Evolutionary conservation across 2,113 vertebrate genomes (phyloP), one percentile per base, ranked within the genome.

Genomic region (Todiramphus saurophagus): DNA sequence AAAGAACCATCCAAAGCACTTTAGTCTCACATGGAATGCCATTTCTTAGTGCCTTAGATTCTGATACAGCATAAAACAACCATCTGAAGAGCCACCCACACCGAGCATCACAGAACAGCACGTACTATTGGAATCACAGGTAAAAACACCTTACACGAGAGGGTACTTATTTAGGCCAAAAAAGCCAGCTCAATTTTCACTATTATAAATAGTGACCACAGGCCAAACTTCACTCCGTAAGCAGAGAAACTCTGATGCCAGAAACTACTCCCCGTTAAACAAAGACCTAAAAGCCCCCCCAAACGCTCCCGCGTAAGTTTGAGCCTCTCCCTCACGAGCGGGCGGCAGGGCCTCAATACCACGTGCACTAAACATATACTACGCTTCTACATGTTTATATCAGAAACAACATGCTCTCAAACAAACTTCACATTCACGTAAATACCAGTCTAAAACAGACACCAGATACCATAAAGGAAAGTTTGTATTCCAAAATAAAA

Each of bases 11-110:
- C 35, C 33, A 41, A 31, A 70, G 27, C 20, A 33, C 44, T 70
- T 48, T 13, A 9, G n/a, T 50, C 64, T 27, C 3, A 28, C 13
- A 2, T 0, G 1, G 28, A 33, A 23, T 1, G 3, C 6, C 39
- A 41, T 33, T 72, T 55, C 9, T 60, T 35, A 44, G n/a, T 23
- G 53, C 43, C 46, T 73, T 16, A 46, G 28, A n/a, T 41, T 24
- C 69, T 44, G 50, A 48, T 35, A 85, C 27, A 60, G 50, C 63
- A 75, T 10, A 16, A 21, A 82, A 50, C 46, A 10, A 7, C 37
- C 30, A 7, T 2, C 35, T n/a, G 35, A 4, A 67, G 31, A 83
- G 39, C 13, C 27, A 16, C 51, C 70, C 27, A 9, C 68, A 12
- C 58, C 62, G 14, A 60, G 35, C 18, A 9, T 3, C 23, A 12